These are phyloP conservation scores for Eira barbara DNA, from an alignment of 2,113 vertebrate species.

Conservation along the genomic window DNA sequence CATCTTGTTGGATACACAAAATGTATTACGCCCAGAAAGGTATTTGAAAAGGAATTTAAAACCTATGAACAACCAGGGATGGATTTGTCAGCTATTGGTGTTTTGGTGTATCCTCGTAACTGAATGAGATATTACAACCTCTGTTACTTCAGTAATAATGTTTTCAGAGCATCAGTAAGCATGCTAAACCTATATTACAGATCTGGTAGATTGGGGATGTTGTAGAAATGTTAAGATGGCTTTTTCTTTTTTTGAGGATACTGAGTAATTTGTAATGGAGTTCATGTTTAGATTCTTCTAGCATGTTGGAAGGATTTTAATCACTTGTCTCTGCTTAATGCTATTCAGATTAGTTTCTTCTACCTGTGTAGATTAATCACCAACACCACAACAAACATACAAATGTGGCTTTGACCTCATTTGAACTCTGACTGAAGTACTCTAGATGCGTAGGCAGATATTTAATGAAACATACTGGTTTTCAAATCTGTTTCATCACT, in stretches of 20 bases:
- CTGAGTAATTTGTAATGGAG: background rate
- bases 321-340: background rate
- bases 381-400: background rate
- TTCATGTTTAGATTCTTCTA: background rate
- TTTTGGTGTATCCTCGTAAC: background rate
- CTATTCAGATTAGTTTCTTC: background rate
- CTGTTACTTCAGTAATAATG: background rate
- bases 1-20: background rate
- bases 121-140: background rate
- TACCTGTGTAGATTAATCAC: background rate
- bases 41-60: conserved; percentile 9
- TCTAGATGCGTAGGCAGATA: background rate
- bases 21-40: background rate
- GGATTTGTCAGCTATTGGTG: background rate
- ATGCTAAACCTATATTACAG: background rate
- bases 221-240: background rate
- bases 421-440: background rate
- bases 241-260: background rate
- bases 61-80: background rate
- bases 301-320: background rate
- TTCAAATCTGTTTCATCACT: background rate
- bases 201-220: background rate
- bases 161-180: background rate
- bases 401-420: background rate
- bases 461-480: background rate